These are phyloP conservation scores for Hemibagrus guttatus DNA, from an alignment of 2,797 vertebrate genomes.

Conservation along the genomic window DNA sequence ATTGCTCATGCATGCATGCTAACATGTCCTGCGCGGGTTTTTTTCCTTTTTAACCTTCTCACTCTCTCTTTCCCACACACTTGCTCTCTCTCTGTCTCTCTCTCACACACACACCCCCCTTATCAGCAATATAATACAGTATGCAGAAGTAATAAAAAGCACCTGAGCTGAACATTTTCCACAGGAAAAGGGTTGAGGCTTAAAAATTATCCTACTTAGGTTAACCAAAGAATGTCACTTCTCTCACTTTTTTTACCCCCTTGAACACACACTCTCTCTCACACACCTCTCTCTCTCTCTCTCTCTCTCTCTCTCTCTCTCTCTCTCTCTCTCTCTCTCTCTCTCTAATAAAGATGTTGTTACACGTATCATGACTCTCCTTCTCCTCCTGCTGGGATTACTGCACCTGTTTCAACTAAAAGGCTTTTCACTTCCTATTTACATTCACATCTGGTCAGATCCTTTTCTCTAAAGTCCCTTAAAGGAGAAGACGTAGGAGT, in stretches of 20 bases:
- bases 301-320: no score
- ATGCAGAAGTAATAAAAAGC: neutral
- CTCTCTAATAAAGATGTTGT: neutral
- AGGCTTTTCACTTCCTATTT: neutral
- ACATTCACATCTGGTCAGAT: neutral
- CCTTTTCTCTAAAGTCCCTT: neutral
- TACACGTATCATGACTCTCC: neutral
- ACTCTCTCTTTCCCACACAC: neutral
- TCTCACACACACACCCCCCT: neutral
- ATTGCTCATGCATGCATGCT: neutral
- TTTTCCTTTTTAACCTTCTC: neutral
- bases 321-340: neutral
- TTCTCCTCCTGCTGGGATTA: neutral
- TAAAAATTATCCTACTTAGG: neutral
- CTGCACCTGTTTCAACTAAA: neutral
- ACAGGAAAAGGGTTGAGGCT: neutral
- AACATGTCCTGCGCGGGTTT: neutral
- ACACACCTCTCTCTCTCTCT: neutral
- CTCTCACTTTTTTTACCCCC: neutral
- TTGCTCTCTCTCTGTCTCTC: no score
- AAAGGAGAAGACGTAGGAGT: neutral
- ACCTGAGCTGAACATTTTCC: neutral
- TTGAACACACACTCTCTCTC: no score
- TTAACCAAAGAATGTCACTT: neutral
- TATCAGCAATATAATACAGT: neutral